Evolutionary conservation across 2,797 vertebrate species (phyloP).

Genomic region (Chiroxiphia lanceolata): DNA sequence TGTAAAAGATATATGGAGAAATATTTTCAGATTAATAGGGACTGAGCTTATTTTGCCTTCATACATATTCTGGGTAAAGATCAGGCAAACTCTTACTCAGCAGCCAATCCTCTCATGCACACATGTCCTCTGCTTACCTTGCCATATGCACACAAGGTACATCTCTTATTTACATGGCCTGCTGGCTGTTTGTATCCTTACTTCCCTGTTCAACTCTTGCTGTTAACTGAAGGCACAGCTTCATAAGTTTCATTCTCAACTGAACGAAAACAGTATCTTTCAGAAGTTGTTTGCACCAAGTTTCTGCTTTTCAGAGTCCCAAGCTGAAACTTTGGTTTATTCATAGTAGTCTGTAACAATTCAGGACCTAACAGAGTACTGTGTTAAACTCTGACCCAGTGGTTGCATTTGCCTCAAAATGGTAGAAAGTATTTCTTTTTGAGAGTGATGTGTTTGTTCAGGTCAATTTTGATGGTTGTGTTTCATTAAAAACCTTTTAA

Average conservation of each 20-base stretch:
- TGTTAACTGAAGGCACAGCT: background rate
- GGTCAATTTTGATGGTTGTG: background rate
- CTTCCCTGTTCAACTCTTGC: background rate
- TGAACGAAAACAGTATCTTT: background rate
- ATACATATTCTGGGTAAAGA: background rate
- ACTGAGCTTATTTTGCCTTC: background rate
- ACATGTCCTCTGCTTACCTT: background rate
- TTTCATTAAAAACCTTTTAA: background rate
- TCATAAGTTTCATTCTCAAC: background rate
- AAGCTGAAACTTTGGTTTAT: background rate
- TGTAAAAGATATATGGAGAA: background rate
- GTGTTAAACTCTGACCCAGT: background rate
- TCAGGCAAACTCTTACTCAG: background rate
- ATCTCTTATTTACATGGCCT: background rate
- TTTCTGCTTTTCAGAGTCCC: background rate
- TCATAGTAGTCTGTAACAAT: background rate
- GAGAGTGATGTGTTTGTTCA: background rate
- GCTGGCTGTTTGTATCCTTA: background rate
- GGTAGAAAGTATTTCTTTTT: background rate
- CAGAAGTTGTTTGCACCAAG: background rate
- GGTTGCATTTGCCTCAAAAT: background rate
- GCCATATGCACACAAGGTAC: background rate
- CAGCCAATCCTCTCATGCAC: background rate
- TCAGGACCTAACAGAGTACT: background rate
- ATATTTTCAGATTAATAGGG: background rate